Percentiles rank a stretch among this genome's conserved stretches.
Conservation (phyloP, 2,888 invertebrate species). For the Panzeria rudis region DNA sequence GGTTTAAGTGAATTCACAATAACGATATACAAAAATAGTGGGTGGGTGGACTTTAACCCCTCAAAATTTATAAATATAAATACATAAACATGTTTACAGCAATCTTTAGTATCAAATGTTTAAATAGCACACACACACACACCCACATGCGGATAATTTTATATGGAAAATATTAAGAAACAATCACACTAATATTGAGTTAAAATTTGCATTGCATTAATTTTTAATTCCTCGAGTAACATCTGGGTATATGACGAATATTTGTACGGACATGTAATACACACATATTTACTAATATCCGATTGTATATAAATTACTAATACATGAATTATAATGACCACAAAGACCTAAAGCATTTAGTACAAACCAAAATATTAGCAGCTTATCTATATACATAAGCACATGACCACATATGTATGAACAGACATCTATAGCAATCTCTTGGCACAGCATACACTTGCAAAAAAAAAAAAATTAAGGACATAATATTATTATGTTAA, state of each 20-base stretch:
- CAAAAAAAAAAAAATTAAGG: no score
- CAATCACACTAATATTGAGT: not conserved
- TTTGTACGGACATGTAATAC: not conserved
- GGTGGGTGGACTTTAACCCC: no score
- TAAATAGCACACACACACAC: no score
- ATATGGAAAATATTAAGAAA: not conserved
- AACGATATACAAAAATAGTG: no score
- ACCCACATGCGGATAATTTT: not conserved
- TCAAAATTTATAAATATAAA: no score
- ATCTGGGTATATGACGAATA: constrained; percentile 13
- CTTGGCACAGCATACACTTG: no score
- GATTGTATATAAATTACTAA: constrained; percentile 13
- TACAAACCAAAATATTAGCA: not conserved
- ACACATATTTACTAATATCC: not conserved
- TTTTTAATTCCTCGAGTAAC: constrained; percentile 48
- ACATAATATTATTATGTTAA: no score
- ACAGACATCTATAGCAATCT: no score
- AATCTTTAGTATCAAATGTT: no score
- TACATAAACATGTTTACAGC: no score
- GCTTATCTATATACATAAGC: not conserved
- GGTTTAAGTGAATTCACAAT: no score
- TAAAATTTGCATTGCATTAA: constrained; percentile 49
- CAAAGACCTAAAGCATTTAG: constrained; percentile 10
- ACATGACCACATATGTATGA: not conserved
- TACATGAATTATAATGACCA: constrained; percentile 25